A percentile compares a stretch with the other conserved stretches of the same genome.
Conservation (phyloP, 2,888 invertebrate genomes). For the Andricus curvator region DNA sequence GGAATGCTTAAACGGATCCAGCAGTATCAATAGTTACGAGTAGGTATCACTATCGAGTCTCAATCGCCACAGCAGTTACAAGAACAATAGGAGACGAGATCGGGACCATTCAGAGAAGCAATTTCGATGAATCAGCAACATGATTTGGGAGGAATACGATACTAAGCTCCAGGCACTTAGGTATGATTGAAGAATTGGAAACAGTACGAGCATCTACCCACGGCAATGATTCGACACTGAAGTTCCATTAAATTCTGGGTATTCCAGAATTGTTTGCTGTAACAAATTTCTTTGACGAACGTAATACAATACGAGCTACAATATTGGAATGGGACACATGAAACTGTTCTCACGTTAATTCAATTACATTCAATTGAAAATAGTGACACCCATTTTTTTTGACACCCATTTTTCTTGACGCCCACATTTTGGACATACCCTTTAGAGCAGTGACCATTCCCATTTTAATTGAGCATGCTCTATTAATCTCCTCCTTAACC, state of each 20-base stretch:
- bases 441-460: too few relatives aligned
- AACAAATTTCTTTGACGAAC: background rate
- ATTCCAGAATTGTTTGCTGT: background rate
- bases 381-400: too few relatives aligned
- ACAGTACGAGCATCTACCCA: slow-evolving; percentile 15
- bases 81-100: slow-evolving; percentile 6
- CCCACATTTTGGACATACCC: too few relatives aligned
- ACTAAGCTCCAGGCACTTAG: background rate
- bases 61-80: background rate
- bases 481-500: too few relatives aligned
- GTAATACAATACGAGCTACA: background rate
- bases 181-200: slow-evolving; percentile 22
- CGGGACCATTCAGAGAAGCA: background rate
- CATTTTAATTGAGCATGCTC: too few relatives aligned
- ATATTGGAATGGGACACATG: background rate
- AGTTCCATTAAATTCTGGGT: background rate
- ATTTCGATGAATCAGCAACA: slow-evolving; percentile 26
- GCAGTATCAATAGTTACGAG: background rate
- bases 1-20: background rate
- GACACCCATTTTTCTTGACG: too few relatives aligned
- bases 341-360: background rate
- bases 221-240: slow-evolving; percentile 3
- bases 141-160: slow-evolving; percentile 17
- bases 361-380: background rate
- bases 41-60: background rate